Evolutionary conservation across 2,113 vertebrate genomes (phyloP).

Genomic region (Tamias sibiricus): DNA sequence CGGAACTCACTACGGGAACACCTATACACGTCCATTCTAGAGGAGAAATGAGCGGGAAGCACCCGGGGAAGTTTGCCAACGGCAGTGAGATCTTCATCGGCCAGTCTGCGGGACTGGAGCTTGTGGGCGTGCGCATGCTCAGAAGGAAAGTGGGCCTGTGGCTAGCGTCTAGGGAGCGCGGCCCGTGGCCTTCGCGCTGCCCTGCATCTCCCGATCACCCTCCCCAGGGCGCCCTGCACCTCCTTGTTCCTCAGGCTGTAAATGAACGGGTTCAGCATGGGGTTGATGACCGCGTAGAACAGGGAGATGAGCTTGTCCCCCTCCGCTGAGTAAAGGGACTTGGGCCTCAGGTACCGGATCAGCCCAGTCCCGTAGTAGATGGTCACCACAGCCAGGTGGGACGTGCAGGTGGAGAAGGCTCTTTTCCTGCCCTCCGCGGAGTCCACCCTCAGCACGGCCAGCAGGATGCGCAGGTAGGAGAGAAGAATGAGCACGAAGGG

Average conservation of each 20-base stretch:
- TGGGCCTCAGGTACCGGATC: constrained; percentile 17
- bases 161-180: neutral
- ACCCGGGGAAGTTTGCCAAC: neutral
- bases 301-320: constrained; percentile 39
- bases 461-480: constrained; percentile 18
- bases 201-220: neutral
- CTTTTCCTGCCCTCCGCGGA: neutral
- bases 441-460: neutral
- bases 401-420: neutral
- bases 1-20: neutral
- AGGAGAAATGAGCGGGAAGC: neutral
- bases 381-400: neutral
- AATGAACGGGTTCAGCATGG: neutral
- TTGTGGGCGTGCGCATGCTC: no score
- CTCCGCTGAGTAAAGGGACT: neutral
- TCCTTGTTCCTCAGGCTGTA: constrained; percentile 16
- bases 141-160: neutral
- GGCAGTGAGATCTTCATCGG: no score
- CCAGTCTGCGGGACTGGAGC: neutral
- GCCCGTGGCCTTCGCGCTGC: neutral
- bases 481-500: neutral
- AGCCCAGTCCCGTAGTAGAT: neutral
- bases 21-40: neutral
- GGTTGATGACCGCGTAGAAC: constrained; percentile 19
- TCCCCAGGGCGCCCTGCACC: neutral